A percentile compares a stretch with the other conserved stretches of the same genome.
phyloP scores from a whole-genome alignment of 2,113 vertebrate genomes.

The Dasyprocta punctata region DNA sequence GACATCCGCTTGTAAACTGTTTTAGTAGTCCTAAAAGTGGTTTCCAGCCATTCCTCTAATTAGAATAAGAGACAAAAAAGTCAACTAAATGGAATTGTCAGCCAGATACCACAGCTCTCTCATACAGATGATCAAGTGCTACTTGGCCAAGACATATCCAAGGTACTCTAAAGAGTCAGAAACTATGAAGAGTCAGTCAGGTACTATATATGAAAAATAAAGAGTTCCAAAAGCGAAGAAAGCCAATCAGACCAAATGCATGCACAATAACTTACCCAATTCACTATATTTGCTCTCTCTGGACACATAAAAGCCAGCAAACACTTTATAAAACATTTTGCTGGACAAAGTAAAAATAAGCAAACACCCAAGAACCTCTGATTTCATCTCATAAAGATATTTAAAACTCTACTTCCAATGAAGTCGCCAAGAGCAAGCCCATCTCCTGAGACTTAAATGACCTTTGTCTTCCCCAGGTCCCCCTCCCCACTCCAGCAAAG shows the following conservation, averaged over 20 bases:
- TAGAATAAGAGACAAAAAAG: background rate
- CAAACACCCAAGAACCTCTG: background rate
- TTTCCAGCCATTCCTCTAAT: background rate
- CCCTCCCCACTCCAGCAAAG: background rate
- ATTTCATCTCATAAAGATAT: background rate
- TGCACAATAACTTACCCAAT: background rate
- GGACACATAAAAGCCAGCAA: background rate
- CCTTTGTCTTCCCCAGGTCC: background rate
- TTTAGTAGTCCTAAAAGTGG: background rate
- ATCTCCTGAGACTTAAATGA: background rate
- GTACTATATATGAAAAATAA: background rate
- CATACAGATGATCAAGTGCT: background rate
- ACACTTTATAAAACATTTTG: background rate
- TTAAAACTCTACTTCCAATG: background rate
- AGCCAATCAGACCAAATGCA: background rate
- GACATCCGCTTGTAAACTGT: background rate
- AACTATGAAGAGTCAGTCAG: background rate
- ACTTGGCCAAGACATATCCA: background rate
- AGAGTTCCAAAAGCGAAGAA: background rate
- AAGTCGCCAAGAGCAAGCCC: background rate
- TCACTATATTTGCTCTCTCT: background rate
- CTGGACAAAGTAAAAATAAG: conserved; percentile 1
- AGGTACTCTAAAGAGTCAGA: background rate
- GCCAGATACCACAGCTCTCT: background rate
- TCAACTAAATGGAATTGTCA: background rate